Conservation (phyloP, 1,140 invertebrate genomes). For the Leucophenga varia region DNA sequence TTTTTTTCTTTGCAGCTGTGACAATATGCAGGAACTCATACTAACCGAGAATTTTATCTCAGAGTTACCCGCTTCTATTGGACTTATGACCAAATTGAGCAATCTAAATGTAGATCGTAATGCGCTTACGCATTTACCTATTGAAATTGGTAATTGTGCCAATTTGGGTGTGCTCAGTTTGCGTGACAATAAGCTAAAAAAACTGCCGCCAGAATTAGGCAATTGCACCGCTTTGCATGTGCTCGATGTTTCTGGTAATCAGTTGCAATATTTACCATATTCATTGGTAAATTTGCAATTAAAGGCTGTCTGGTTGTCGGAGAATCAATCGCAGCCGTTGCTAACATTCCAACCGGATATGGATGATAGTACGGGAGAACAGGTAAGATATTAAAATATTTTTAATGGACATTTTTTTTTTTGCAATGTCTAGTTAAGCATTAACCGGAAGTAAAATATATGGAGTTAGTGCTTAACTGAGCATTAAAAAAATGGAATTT, state of each 20-base stretch:
- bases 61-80: constrained; percentile 88
- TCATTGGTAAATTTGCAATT: constrained; percentile 94
- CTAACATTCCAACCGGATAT: constrained; percentile 96
- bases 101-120: constrained; percentile 98
- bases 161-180: constrained; percentile 92
- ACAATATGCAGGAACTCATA: constrained; percentile 93
- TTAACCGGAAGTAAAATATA: too few relatives aligned
- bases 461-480: too few relatives aligned
- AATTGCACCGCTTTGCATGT: constrained; percentile 92
- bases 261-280: constrained; percentile 92
- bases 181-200: constrained; percentile 91
- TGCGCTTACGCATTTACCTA: constrained; percentile 82
- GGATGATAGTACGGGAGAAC: constrained; percentile 84
- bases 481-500: too few relatives aligned
- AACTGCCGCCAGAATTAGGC: constrained; percentile 89
- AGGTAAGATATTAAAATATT: too few relatives aligned
- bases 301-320: constrained; percentile 98
- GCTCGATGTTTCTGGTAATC: constrained; percentile 96
- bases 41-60: constrained; percentile 95
- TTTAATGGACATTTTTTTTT: too few relatives aligned
- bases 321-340: constrained; percentile 98
- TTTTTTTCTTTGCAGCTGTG: constrained; percentile 71
- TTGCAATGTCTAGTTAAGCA: too few relatives aligned
- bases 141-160: constrained; percentile 85
- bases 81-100: constrained; percentile 87